These are phyloP conservation scores for Cantharis rustica DNA, from an alignment of 2,888 invertebrate species.

Conservation along the genomic window DNA sequence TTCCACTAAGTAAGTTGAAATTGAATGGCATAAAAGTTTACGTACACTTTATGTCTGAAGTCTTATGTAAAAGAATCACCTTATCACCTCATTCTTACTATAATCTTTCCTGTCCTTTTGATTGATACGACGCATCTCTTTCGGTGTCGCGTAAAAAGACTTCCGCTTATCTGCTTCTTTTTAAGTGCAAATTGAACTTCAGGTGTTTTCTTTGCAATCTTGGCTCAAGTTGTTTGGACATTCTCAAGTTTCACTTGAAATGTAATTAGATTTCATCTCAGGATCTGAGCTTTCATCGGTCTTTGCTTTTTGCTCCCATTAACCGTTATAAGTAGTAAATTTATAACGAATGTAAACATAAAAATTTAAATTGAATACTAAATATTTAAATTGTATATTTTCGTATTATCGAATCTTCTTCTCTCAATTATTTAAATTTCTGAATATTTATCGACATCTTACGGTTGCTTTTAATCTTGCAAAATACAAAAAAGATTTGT, in stretches of 20 bases:
- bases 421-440: neutral
- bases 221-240: constrained; percentile 37
- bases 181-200: constrained; percentile 51
- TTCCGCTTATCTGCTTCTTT: constrained; percentile 44
- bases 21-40: constrained; percentile 10
- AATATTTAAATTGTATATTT: neutral
- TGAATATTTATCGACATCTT: neutral
- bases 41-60: constrained; percentile 5
- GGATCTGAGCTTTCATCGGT: constrained; percentile 14
- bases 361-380: neutral
- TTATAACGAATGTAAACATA: neutral
- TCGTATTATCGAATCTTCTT: neutral
- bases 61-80: neutral
- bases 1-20: constrained; percentile 9
- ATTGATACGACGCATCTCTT: constrained; percentile 44
- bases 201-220: constrained; percentile 45
- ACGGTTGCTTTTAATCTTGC: neutral
- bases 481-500: neutral
- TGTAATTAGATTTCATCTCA: constrained; percentile 35
- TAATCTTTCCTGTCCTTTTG: constrained; percentile 39
- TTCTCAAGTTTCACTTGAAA: constrained; percentile 36
- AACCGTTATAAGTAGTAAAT: neutral
- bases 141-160: constrained; percentile 42
- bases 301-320: neutral
- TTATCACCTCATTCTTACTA: constrained; percentile 20